These are phyloP conservation scores for Noctua janthina DNA, from an alignment of 2,888 invertebrate species.

Conservation along the genomic window DNA sequence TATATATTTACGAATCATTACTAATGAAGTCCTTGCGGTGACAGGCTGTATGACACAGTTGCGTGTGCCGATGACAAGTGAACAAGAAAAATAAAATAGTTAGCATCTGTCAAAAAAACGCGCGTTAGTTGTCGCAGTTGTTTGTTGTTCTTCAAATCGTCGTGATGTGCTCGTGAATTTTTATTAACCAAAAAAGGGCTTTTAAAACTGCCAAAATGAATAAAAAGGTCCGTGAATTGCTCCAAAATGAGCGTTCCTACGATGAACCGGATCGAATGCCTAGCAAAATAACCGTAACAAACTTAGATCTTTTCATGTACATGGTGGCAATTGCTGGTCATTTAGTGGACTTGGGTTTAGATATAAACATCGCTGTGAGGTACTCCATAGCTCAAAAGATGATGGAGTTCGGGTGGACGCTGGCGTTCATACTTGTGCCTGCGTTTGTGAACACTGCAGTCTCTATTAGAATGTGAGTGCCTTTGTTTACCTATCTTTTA, in stretches of 20 bases:
- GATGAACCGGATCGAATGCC: conserved; percentile 91
- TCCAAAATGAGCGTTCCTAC: conserved; percentile 81
- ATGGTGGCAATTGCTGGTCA: conserved; percentile 92
- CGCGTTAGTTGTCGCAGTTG: conserved; percentile 38
- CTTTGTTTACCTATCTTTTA: conserved; percentile 36
- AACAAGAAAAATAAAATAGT: background rate
- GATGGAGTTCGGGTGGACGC: conserved; percentile 92
- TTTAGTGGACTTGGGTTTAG: conserved; percentile 92
- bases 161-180: conserved; percentile 25
- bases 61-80: conserved; percentile 20
- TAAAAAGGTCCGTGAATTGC: conserved; percentile 77
- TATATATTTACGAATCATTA: conserved; percentile 11
- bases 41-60: conserved; percentile 36
- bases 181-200: background rate
- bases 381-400: conserved; percentile 90
- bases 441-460: conserved; percentile 94
- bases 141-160: background rate
- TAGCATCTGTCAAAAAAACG: conserved; percentile 44
- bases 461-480: conserved; percentile 93
- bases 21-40: background rate
- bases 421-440: conserved; percentile 93
- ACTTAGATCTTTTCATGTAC: conserved; percentile 92
- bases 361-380: conserved; percentile 92
- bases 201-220: conserved; percentile 75
- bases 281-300: conserved; percentile 89